Evolutionary conservation across 1,140 invertebrate genomes (phyloP).

Genomic region (Choristoneura fumiferana): DNA sequence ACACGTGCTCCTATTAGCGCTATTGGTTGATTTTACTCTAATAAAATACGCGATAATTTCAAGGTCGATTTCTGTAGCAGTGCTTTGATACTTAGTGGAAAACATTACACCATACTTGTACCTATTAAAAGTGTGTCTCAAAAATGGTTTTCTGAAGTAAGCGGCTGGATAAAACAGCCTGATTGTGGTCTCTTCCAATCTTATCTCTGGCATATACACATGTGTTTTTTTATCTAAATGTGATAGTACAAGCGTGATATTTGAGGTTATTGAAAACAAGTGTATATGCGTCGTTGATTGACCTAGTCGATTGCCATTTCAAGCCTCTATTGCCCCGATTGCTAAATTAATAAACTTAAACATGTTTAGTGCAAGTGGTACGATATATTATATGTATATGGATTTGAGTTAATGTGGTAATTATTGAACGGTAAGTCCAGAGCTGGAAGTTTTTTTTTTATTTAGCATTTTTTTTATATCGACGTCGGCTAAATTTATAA

Average conservation of each 20-base stretch:
- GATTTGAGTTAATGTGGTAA: too few relatives aligned
- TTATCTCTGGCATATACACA: background rate
- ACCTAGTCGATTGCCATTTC: background rate
- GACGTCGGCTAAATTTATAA: too few relatives aligned
- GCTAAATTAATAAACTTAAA: background rate
- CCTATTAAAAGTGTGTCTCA: background rate
- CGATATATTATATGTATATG: background rate
- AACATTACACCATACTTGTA: background rate
- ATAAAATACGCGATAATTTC: slow-evolving; percentile 10
- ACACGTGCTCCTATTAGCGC: slow-evolving; percentile 2
- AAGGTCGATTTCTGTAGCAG: background rate
- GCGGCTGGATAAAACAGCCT: background rate
- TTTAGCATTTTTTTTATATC: too few relatives aligned
- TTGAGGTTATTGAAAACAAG: slow-evolving; percentile 12
- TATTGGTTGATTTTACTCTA: slow-evolving; percentile 6
- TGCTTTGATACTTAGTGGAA: background rate
- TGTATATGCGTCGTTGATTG: background rate
- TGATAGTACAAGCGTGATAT: background rate
- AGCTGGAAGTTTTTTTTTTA: too few relatives aligned
- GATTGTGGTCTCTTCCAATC: background rate
- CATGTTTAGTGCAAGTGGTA: background rate
- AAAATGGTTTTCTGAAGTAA: background rate
- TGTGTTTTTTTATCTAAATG: background rate
- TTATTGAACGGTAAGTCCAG: too few relatives aligned
- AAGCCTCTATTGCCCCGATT: background rate